phyloP scores from a whole-genome alignment of 2,888 invertebrate genomes.

The Drosophila nr. fundita region DNA sequence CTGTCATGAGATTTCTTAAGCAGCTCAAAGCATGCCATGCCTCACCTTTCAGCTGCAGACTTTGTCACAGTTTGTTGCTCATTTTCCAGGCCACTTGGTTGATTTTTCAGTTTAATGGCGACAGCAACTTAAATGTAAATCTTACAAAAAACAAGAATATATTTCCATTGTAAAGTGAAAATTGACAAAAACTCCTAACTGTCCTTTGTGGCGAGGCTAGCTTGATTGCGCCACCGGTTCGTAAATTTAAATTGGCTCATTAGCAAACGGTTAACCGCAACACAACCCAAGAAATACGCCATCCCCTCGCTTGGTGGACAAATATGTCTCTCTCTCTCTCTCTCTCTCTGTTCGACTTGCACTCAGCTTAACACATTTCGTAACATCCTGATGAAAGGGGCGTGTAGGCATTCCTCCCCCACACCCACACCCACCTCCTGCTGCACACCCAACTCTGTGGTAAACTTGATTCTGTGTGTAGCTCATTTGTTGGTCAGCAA shows the following conservation, averaged over 20 bases:
- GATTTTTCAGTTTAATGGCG: constrained; percentile 33
- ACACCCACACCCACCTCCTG: not conserved
- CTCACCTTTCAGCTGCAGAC: constrained; percentile 71
- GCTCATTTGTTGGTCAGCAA: constrained; percentile 70
- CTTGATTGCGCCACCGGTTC: constrained; percentile 36
- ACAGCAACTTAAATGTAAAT: constrained; percentile 20
- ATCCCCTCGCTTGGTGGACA: constrained; percentile 4
- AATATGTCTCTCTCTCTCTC: not conserved
- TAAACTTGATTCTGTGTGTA: constrained; percentile 35
- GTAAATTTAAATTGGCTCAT: constrained; percentile 79
- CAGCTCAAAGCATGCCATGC: constrained; percentile 51
- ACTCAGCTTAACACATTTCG: constrained; percentile 35
- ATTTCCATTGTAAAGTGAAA: constrained; percentile 15
- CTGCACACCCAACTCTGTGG: constrained; percentile 2
- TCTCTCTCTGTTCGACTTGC: not conserved
- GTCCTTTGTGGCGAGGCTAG: not conserved
- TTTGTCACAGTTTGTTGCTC: constrained; percentile 52
- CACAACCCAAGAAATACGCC: constrained; percentile 36
- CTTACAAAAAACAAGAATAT: constrained; percentile 3
- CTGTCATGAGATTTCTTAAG: constrained; percentile 61
- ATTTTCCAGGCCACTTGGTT: constrained; percentile 65
- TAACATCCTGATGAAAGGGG: not conserved
- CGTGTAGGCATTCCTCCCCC: not conserved
- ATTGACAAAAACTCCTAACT: constrained; percentile 7
- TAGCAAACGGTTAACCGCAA: constrained; percentile 74